Evolutionary conservation across 1,140 invertebrate genomes (phyloP), one percentile per base, ranked within the genome.

Genomic region (Dinothrombium tinctorium): DNA sequence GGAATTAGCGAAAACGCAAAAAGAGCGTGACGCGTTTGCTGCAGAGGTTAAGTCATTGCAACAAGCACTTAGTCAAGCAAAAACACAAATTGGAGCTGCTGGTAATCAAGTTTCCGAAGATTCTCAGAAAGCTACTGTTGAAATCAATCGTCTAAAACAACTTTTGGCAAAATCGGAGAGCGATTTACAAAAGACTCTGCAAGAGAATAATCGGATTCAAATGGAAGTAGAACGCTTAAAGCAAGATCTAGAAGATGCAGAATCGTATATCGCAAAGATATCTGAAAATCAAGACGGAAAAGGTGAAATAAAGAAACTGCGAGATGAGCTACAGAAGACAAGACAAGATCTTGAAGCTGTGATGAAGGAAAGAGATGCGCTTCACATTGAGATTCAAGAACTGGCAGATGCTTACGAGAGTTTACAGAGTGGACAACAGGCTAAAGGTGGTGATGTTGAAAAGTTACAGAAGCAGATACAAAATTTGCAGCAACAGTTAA

Each of bases 191-290:
- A 49, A 47, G 40, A 46, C 43, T n/a, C 22, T 49, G 14, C 36
- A 49, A 7, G 52, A 54, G 24, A 54, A 54, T 35, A 50, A 47
- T 22, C 45, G 49, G 20, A 37, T 53, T 20, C 50, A 51, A 46
- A 51, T 78, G 51, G 80, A 86, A 58, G 72, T 77, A 33, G 76
- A 75, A 48, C 67, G 76, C 37, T 59, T 86, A 33, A 76, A 74
- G 8, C 77, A 83, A 52, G 81, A 86, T 57, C 60, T 86, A 22
- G 81, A 47, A 24, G 52, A 54, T 31, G 45, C 49, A 15, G 50
- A 53, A 35, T 31, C 44, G 14, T 54, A 52, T 38, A 43, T 54
- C n/a, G 22, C 37, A 9, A 46, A 50, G 35, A 26, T 50, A 25
- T 36, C 31, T 4, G 24, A 38, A 24, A 23, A 23, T 26, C 26